These are phyloP conservation scores for Leptinotarsa tumamoca DNA, from an alignment of 2,888 invertebrate genomes.

Conservation along the genomic window DNA sequence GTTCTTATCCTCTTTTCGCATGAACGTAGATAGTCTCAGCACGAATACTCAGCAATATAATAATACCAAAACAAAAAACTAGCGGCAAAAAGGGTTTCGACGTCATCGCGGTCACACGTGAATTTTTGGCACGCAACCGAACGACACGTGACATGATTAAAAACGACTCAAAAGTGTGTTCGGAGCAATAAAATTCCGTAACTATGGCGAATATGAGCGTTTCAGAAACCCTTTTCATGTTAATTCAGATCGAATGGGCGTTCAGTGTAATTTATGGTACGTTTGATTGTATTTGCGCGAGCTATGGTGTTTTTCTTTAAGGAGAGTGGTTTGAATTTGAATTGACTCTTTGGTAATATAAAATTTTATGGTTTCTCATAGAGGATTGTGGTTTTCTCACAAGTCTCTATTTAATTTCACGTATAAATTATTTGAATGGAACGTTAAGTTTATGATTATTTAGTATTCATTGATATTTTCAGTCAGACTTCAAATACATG, in stretches of 20 bases:
- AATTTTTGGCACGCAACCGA: constrained; percentile 28
- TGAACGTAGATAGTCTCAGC: not conserved
- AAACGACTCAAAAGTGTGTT: constrained; percentile 17
- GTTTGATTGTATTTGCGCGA: constrained; percentile 22
- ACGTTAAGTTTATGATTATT: not conserved
- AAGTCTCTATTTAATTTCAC: not conserved
- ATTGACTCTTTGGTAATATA: not conserved
- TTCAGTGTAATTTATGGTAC: constrained; percentile 27
- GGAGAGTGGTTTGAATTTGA: not conserved
- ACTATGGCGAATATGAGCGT: constrained; percentile 38
- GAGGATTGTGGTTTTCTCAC: not conserved
- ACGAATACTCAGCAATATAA: not conserved
- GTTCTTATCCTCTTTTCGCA: not conserved
- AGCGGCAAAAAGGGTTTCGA: not conserved
- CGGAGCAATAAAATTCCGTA: constrained; percentile 43
- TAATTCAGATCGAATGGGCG: constrained; percentile 34
- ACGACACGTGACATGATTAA: constrained; percentile 27
- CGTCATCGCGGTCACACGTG: constrained; percentile 12
- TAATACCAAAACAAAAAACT: not conserved
- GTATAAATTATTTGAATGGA: not conserved
- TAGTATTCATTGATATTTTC: not conserved
- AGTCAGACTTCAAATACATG: too few species aligned
- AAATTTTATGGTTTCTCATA: constrained; percentile 12
- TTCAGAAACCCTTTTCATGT: constrained; percentile 48
- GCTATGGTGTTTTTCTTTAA: constrained; percentile 8